Percentiles rank a stretch among this genome's conserved stretches.
Evolutionary conservation across 2,797 vertebrate species (phyloP).

Genomic region (Typhlichthys eigenmanni): DNA sequence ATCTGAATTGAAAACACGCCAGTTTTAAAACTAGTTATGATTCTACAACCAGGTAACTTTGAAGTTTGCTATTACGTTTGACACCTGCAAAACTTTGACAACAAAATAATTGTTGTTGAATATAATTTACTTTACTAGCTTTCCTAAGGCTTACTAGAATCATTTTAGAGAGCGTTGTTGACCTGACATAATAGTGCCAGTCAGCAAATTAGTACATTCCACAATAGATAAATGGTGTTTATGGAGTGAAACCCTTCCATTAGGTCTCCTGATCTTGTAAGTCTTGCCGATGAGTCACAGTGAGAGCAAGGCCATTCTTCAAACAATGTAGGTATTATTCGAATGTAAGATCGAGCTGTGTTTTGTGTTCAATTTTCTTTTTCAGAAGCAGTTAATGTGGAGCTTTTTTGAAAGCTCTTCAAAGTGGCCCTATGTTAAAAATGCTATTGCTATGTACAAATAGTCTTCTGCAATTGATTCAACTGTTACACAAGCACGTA

Average conservation of each 20-base stretch:
- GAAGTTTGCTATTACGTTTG: too few species aligned
- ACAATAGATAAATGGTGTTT: conserved; percentile 10
- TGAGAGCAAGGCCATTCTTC: conserved; percentile 26
- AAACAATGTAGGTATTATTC: conserved; percentile 60
- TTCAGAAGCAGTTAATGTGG: conserved; percentile 21
- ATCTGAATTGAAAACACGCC: too few species aligned
- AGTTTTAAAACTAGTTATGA: too few species aligned
- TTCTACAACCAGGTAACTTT: too few species aligned
- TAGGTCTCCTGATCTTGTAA: conserved; percentile 50
- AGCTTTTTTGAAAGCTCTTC: neutral
- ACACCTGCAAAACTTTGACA: too few species aligned
- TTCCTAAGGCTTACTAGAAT: neutral
- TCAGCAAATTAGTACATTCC: conserved; percentile 9
- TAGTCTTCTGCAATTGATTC: conserved; percentile 33
- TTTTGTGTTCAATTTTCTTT: conserved; percentile 37
- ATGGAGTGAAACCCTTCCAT: conserved; percentile 19
- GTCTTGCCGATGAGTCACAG: conserved; percentile 52
- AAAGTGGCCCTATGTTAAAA: conserved; percentile 4
- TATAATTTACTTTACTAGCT: neutral
- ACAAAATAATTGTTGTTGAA: too few species aligned
- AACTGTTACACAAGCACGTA: conserved; percentile 45
- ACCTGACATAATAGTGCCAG: neutral
- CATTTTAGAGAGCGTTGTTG: neutral
- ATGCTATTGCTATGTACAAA: conserved; percentile 12
- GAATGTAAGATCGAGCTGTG: conserved; percentile 40